A percentile compares a stretch with the other conserved stretches of the same genome.
Evolutionary conservation across 2,888 invertebrate genomes (phyloP).

Genomic region (Galerucella nymphaeae): DNA sequence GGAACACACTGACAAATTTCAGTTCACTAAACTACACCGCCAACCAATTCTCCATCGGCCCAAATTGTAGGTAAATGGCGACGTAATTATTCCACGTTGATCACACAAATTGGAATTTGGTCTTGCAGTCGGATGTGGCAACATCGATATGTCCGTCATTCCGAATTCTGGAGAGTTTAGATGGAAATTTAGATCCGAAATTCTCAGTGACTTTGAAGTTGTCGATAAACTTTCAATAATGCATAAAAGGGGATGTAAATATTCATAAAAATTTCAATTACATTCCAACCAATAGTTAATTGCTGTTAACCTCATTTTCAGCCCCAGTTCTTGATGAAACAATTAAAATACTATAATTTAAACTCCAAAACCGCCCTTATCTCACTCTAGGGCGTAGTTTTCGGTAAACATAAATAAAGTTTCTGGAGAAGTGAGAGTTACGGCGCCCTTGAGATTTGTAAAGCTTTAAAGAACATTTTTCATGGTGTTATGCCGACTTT

Average conservation of each 20-base stretch:
- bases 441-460: conserved; percentile 24
- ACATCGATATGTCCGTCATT: conserved; percentile 36
- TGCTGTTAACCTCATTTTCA: not conserved
- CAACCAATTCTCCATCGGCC: conserved; percentile 1
- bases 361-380: conserved; percentile 20
- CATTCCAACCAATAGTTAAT: not conserved
- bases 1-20: conserved; percentile 18
- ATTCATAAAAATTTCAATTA: not conserved
- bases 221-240: not conserved
- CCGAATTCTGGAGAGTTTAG: conserved; percentile 23
- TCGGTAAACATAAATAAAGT: conserved; percentile 34
- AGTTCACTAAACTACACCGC: conserved; percentile 24
- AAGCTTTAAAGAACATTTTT: conserved; percentile 37
- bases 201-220: conserved; percentile 20
- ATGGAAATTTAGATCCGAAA: conserved; percentile 29
- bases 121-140: conserved; percentile 35
- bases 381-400: conserved; percentile 27
- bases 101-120: conserved; percentile 39
- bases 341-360: conserved; percentile 28
- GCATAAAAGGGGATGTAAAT: not conserved
- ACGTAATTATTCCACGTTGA: conserved; percentile 37
- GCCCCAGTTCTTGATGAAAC: not conserved
- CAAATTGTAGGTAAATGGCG: conserved; percentile 32
- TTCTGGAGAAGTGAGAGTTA: conserved; percentile 27
- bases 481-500: conserved; percentile 19